These are phyloP conservation scores for Porites rus DNA, from an alignment of 92 coral and sea anemone species.

Conservation along the genomic window DNA sequence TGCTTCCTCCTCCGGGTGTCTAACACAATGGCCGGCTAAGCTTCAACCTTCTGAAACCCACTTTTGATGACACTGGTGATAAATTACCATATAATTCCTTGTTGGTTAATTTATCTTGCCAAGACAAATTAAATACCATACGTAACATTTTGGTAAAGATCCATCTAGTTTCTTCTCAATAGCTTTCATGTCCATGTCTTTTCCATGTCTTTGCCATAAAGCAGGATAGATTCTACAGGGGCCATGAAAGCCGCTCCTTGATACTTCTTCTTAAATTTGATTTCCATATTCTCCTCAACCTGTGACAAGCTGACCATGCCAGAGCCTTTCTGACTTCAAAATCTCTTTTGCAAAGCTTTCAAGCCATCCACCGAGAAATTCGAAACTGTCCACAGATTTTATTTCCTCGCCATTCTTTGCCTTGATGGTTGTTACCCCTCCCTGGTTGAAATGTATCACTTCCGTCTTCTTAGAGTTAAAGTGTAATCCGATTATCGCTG, in stretches of 20 bases:
- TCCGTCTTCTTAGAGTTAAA: too few species aligned
- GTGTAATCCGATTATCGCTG: too few species aligned
- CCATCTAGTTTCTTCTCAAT: neutral
- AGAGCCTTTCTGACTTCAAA: too few species aligned
- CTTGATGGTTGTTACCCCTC: too few species aligned
- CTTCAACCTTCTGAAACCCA: neutral
- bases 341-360: too few species aligned
- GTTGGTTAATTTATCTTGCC: neutral
- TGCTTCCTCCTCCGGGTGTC: neutral
- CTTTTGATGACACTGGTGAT: neutral
- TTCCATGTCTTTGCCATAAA: neutral
- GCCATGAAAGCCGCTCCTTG: neutral
- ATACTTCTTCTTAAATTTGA: neutral
- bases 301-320: too few species aligned
- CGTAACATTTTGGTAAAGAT: neutral
- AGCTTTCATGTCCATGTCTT: neutral
- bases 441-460: too few species aligned
- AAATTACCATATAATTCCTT: slow-evolving; percentile 1
- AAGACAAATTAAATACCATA: neutral
- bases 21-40: neutral
- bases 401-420: too few species aligned
- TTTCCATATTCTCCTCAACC: too few species aligned
- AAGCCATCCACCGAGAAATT: too few species aligned
- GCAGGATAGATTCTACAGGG: slow-evolving; percentile 2
- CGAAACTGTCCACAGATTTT: too few species aligned